Evolutionary conservation across 2,888 invertebrate species (phyloP).

Genomic region (Lycocerus yunnanus): DNA sequence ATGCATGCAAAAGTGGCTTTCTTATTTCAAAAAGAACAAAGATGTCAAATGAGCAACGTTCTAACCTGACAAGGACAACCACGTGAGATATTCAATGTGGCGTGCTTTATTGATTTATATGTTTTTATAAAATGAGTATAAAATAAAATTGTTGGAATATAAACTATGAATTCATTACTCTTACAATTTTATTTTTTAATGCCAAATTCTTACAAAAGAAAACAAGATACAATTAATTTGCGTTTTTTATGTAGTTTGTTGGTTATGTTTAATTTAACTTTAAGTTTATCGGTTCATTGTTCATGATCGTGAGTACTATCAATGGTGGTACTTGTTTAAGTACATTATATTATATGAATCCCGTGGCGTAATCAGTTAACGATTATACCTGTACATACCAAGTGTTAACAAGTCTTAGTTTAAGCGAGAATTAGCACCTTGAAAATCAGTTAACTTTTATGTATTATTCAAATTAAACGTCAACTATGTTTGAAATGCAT

Average conservation of each 20-base stretch:
- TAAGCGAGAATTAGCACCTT: background rate
- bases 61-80: constrained; percentile 21
- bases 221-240: background rate
- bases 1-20: constrained; percentile 33
- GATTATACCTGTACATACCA: background rate
- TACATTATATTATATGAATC: too few species aligned
- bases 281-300: background rate
- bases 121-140: constrained; percentile 23
- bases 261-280: background rate
- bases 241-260: too few species aligned
- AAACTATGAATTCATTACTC: constrained; percentile 28
- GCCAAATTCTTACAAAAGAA: background rate
- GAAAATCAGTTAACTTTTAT: background rate
- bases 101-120: constrained; percentile 36
- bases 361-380: background rate
- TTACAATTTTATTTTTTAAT: constrained; percentile 8
- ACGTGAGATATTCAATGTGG: constrained; percentile 35
- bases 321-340: too few species aligned
- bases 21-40: constrained; percentile 32
- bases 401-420: background rate
- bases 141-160: constrained; percentile 33
- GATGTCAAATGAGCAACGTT: constrained; percentile 27
- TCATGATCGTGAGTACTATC: background rate
- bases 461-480: background rate
- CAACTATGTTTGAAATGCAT: background rate